Conservation (phyloP, 1,140 invertebrate species). For the Centruroides sculpturatus region DNA sequence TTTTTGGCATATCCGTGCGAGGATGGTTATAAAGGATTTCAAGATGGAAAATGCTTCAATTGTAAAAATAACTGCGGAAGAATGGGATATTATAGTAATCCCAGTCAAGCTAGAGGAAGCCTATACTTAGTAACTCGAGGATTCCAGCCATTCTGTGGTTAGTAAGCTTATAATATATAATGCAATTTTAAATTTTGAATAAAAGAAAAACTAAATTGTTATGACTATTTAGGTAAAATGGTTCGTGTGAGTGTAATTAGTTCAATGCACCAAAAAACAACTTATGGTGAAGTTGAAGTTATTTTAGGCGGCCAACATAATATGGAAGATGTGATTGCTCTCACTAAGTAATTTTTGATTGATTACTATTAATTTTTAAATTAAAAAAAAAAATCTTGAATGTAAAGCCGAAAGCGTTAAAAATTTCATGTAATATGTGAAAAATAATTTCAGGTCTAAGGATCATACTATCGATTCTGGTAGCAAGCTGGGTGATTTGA, state of each 20-base stretch:
- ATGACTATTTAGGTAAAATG: background rate
- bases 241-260: background rate
- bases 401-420: no score
- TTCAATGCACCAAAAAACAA: background rate
- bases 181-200: background rate
- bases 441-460: no score
- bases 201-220: background rate
- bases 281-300: background rate
- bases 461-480: no score
- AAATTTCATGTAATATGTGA: no score
- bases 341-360: background rate
- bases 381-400: no score
- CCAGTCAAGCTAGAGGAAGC: background rate
- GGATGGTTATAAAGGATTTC: conserved; percentile 46
- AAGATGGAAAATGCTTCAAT: conserved; percentile 53
- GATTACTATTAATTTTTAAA: no score
- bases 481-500: no score
- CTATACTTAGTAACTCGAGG: conserved; percentile 76
- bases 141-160: conserved; percentile 80
- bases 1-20: conserved; percentile 37
- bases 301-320: background rate
- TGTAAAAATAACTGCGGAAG: conserved; percentile 56
- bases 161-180: background rate
- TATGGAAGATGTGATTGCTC: background rate
- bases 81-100: conserved; percentile 56